Base-by-base conservation (phyloP, 2,888 invertebrate species). In the Carterocephalus palaemon region DNA sequence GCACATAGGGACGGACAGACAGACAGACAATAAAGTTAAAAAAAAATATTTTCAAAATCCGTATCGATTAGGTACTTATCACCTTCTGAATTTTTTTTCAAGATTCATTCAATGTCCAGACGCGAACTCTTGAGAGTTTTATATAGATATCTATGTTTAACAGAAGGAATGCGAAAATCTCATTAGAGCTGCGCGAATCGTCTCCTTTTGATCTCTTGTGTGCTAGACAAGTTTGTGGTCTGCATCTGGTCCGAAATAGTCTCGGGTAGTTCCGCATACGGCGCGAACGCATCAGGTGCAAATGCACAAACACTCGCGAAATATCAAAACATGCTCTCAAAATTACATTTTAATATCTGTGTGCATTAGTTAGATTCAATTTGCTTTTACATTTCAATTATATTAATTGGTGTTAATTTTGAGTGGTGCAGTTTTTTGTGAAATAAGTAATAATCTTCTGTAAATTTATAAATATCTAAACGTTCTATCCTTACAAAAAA, bases 171-270 rank as follows among this genome's bases (percentile, higher is more conserved):
- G 45, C 31, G 23, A 13, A 37, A 37, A 24, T 37, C 45, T 45
- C 45, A 34, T 45, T 45, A 45, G 45, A 37, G 37, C 23, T 37
- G 24, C 57, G 57, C 53, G 57, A 59, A 57, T 70, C 69, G 55
- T 71, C 73, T 75, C 75, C 78, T 75, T 80, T 80, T 81, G 75
- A 82, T 83, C 81, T 82, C 75, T 57, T 76, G 73, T 75, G 62
- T 67, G 63, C 62, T 71, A 67, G 75, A 68, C 72, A 69, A 66
- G 67, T 71, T 60, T 75, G 77, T 78, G 77, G 81, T 80, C 82
- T 79, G 75, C 74, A 81, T 79, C 68, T 69, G 69, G 67, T 70
- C 74, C 60, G 68, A 80, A 83, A 83, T 84, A 82, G 80, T 75
- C 68, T 53, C 58, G 62, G 59, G 58, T 68, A 77, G 80, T 84